These are phyloP conservation scores for Recurvirostra avosetta DNA, from an alignment of 2,113 vertebrate species.

Conservation along the genomic window DNA sequence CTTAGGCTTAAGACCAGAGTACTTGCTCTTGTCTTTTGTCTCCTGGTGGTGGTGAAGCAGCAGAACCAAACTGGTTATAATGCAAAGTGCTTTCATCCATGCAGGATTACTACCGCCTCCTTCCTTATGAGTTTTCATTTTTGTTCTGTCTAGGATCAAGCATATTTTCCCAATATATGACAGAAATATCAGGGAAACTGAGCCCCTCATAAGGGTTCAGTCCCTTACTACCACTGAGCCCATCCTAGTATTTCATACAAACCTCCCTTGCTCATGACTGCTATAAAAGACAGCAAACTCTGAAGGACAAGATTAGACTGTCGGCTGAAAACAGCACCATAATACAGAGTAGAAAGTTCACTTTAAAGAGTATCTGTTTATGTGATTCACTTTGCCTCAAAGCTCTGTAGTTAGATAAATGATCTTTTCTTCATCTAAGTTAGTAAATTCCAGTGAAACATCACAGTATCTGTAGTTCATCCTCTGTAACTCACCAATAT, in stretches of 20 bases:
- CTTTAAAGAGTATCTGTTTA: constrained; percentile 28
- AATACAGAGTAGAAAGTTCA: not conserved
- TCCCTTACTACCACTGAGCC: not conserved
- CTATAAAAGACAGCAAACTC: not conserved
- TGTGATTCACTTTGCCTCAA: not conserved
- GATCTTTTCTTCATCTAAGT: constrained; percentile 8
- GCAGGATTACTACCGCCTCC: not conserved
- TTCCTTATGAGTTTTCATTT: not conserved
- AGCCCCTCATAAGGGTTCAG: not conserved
- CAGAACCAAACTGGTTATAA: not conserved
- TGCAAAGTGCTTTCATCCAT: not conserved
- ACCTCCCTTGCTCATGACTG: not conserved
- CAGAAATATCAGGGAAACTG: not conserved
- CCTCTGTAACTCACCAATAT: constrained; percentile 12
- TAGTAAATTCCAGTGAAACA: not conserved
- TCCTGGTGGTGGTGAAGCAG: not conserved
- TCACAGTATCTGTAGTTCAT: not conserved
- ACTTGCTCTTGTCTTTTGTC: not conserved
- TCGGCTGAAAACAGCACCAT: not conserved
- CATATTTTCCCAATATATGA: not conserved
- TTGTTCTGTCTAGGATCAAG: not conserved
- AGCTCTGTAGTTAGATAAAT: constrained; percentile 14
- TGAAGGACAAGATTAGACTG: not conserved
- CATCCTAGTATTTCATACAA: not conserved
- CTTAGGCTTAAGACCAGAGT: not conserved